A percentile compares a stretch with the other conserved stretches of the same genome.
Evolutionary conservation across 2,888 invertebrate species (phyloP).

Genomic region (Parascotia fuliginaria): DNA sequence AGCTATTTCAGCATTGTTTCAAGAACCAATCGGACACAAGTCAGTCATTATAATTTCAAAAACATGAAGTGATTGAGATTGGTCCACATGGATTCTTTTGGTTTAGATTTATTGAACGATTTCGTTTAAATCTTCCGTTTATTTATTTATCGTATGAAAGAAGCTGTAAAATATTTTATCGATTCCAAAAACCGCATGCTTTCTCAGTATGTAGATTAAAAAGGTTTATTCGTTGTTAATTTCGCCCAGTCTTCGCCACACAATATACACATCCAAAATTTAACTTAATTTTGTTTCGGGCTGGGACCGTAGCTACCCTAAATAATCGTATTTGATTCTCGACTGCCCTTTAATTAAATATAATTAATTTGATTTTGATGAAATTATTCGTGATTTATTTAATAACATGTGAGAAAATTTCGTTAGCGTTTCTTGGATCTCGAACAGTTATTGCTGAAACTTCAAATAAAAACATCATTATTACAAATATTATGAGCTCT

Average conservation of each 20-base stretch:
- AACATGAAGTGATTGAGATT: background rate
- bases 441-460: background rate
- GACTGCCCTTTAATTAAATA: conserved; percentile 5
- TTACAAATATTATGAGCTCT: background rate
- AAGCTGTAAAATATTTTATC: conserved; percentile 24
- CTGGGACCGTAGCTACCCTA: conserved; percentile 1
- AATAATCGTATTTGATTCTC: conserved; percentile 14
- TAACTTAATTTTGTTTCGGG: conserved; percentile 1
- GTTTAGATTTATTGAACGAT: background rate
- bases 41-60: background rate
- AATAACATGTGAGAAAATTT: background rate
- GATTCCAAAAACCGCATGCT: conserved; percentile 9
- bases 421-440: background rate
- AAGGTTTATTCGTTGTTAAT: conserved; percentile 7
- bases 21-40: background rate
- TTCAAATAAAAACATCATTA: background rate
- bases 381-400: background rate
- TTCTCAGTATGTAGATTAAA: conserved; percentile 27
- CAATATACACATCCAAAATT: conserved; percentile 8
- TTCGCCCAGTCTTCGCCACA: conserved; percentile 2
- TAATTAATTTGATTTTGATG: background rate
- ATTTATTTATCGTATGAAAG: conserved; percentile 18
- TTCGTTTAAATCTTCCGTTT: conserved; percentile 3
- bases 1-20: conserved; percentile 22
- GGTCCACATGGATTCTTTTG: background rate